Conservation (phyloP, 2,888 invertebrate genomes). For the Conops quadrifasciatus region DNA sequence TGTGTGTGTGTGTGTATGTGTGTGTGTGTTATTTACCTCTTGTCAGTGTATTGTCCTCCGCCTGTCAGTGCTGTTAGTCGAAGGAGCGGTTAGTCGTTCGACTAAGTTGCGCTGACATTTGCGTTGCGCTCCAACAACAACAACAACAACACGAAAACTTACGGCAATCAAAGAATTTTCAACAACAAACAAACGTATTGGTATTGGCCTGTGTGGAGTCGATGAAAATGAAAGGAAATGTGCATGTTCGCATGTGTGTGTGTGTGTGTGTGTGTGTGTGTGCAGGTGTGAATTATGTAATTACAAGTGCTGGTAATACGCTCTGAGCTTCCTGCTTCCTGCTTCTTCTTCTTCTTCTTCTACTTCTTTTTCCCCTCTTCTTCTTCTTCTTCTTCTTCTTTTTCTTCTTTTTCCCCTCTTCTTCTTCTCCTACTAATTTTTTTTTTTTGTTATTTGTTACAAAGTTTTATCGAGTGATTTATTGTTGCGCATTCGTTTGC, state of each 20-base stretch:
- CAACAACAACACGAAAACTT: neutral
- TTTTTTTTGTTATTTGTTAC: neutral
- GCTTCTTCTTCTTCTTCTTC: neutral
- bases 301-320: neutral
- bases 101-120: neutral
- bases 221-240: neutral
- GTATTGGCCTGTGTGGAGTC: neutral
- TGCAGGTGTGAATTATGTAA: constrained; percentile 20
- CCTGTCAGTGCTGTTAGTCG: neutral
- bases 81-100: neutral
- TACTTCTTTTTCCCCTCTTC: neutral
- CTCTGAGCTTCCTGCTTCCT: neutral
- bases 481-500: constrained; percentile 5
- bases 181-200: neutral
- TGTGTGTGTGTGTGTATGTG: neutral
- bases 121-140: neutral
- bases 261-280: neutral
- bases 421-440: neutral
- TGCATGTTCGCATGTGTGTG: constrained; percentile 1
- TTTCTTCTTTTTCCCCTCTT: neutral
- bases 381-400: neutral
- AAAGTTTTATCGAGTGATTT: constrained; percentile 5
- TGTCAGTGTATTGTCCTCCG: neutral
- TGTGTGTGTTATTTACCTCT: neutral
- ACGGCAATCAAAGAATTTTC: neutral